Percentiles rank a stretch among this genome's conserved stretches.
These are phyloP conservation scores for Picathartes gymnocephalus DNA, from an alignment of 2,113 vertebrate genomes.

Conservation along the genomic window DNA sequence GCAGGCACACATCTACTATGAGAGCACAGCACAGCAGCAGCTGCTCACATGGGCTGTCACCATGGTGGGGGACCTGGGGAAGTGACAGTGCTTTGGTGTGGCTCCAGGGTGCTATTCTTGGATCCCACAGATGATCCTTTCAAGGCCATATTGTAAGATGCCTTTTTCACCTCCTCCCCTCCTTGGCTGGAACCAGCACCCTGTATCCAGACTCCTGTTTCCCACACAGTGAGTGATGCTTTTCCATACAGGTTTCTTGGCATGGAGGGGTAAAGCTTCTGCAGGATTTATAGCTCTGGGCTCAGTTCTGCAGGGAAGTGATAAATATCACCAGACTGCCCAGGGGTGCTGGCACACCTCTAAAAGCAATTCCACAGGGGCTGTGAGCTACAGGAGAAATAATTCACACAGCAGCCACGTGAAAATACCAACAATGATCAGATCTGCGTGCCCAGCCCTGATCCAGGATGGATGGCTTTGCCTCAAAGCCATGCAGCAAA, in stretches of 20 bases:
- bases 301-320: not conserved
- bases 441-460: not conserved
- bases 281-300: not conserved
- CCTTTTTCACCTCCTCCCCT: not conserved
- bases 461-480: not conserved
- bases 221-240: not conserved
- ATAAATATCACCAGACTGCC: not conserved
- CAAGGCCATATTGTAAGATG: not conserved
- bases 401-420: not conserved
- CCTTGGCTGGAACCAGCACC: not conserved
- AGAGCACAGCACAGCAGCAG: not conserved
- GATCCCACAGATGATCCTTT: not conserved
- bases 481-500: not conserved
- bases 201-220: not conserved
- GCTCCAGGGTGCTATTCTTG: not conserved
- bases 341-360: not conserved
- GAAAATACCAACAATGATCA: not conserved
- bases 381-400: not conserved
- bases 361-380: not conserved
- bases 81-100: not conserved
- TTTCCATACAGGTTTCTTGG: not conserved
- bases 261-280: not conserved
- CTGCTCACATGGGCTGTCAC: not conserved
- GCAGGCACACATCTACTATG: not conserved
- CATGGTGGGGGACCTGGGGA: not conserved